Base-by-base conservation (phyloP, 2,113 vertebrate genomes). In the Gallinago undulata region DNA sequence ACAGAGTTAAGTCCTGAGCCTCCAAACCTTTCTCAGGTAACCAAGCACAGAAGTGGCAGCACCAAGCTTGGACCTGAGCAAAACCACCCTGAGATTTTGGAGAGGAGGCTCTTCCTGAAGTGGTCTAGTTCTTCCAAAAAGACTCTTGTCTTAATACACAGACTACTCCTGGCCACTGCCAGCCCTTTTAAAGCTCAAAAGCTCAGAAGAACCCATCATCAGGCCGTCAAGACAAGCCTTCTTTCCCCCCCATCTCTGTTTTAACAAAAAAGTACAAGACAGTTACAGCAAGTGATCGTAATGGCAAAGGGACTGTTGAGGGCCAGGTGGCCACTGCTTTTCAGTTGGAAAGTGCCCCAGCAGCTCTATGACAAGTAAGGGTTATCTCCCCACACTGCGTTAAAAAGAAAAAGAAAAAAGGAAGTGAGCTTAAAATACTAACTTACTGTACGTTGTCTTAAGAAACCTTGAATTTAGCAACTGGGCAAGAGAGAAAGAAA, bases 391-490 rank as follows among this genome's bases (percentile, higher is more conserved):
- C 33, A 23, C 35, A 30, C 67, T 37, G 4, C 5, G 0, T 28
- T 62, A 53, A 53, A 15, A 39, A 39, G 35, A 24, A 24, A 7
- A 12, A 13, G 57, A 25, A 63, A 77, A 84, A 87, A 33, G 51
- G 47, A 89, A 93, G 68, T 28, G 12, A 31, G n/a, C 72, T 92
- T 75, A 39, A 78, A 81, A 60, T 47, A 43, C 37, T 3, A 31
- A 67, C 60, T 24, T 41, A 74, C 75, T 63, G 59, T 9, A 63
- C 56, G 8, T 5, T 19, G 51, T 81, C 73, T 63, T 84, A 41
- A 74, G 68, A 92, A 91, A 84, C 47, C 28, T 51, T 24, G n/a
- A 63, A 51, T 78, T 87, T 48, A 75, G 59, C 83, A 97, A 93
- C 13, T 0, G 1, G 8, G 16, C 2, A 2, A 41, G 50, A 82